Percentiles rank a stretch among this genome's conserved stretches.
Evolutionary conservation across 2,797 vertebrate genomes (phyloP).

Genomic region (Galago senegalensis): DNA sequence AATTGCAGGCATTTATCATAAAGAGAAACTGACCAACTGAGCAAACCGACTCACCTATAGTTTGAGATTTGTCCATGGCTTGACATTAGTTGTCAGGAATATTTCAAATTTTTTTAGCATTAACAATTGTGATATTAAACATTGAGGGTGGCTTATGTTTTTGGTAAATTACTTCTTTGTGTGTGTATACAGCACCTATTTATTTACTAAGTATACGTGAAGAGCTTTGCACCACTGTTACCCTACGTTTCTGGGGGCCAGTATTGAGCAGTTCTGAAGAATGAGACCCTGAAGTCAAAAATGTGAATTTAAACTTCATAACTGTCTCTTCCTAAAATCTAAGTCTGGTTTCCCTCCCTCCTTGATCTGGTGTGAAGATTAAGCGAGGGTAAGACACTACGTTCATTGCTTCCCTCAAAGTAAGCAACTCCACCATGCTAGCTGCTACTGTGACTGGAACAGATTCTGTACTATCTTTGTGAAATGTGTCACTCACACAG

Average conservation of each 20-base stretch:
- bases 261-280: background rate
- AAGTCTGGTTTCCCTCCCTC: background rate
- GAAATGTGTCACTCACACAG: background rate
- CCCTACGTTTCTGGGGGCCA: background rate
- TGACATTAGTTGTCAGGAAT: background rate
- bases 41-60: too few relatives aligned
- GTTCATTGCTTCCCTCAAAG: background rate
- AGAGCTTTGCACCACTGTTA: background rate
- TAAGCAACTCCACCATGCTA: background rate
- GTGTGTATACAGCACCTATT: background rate
- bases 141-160: background rate
- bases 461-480: background rate
- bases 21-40: background rate
- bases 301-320: background rate
- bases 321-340: background rate
- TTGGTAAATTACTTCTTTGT: background rate
- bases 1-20: background rate
- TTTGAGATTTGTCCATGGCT: background rate
- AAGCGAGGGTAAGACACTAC: background rate
- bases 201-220: background rate
- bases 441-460: background rate
- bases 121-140: background rate
- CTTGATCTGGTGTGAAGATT: background rate
- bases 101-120: background rate
- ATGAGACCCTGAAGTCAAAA: background rate